Percentiles rank a stretch among this genome's conserved stretches.
phyloP scores from a whole-genome alignment of 1,140 invertebrate species.

The Anoplolepis gracilipes region DNA sequence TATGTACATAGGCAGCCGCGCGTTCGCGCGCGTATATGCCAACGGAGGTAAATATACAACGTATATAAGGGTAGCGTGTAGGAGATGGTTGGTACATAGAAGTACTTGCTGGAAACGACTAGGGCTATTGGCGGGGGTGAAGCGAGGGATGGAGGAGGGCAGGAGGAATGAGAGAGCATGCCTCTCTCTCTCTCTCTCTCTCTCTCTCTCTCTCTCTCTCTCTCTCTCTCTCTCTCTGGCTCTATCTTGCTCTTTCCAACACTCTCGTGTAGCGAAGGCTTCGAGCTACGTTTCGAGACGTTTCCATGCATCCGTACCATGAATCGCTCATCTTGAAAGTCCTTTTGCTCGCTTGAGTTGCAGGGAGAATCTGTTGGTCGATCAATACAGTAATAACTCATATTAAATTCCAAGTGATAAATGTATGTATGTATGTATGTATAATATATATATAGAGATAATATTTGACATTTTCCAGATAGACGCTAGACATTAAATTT shows the following conservation, averaged over 20 bases:
- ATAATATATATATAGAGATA: not conserved
- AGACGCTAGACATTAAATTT: not conserved
- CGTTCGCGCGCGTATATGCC: slow-evolving; percentile 69
- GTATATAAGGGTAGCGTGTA: slow-evolving; percentile 83
- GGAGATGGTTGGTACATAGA: slow-evolving; percentile 84
- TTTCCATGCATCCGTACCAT: slow-evolving; percentile 45
- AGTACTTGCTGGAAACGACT: slow-evolving; percentile 85
- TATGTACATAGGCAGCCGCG: slow-evolving; percentile 26
- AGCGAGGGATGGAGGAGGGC: slow-evolving; percentile 49
- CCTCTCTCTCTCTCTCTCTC: too few relatives aligned
- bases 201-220: slow-evolving; percentile 16
- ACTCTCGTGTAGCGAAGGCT: slow-evolving; percentile 69
- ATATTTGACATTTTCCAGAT: not conserved
- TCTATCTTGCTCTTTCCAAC: slow-evolving; percentile 50
- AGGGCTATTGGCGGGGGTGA: slow-evolving; percentile 79
- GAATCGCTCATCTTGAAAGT: slow-evolving; percentile 42
- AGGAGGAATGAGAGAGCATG: slow-evolving; percentile 68
- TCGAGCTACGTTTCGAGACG: slow-evolving; percentile 56
- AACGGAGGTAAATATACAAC: slow-evolving; percentile 80
- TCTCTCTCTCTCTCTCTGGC: slow-evolving; percentile 6
- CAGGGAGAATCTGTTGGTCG: slow-evolving; percentile 29
- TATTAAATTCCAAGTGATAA: slow-evolving; percentile 24
- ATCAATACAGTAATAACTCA: slow-evolving; percentile 44
- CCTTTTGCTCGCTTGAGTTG: slow-evolving; percentile 6
- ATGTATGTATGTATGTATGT: not conserved